Conservation (phyloP, 1,140 invertebrate species). For the Zeugodacus cucurbitae region DNA sequence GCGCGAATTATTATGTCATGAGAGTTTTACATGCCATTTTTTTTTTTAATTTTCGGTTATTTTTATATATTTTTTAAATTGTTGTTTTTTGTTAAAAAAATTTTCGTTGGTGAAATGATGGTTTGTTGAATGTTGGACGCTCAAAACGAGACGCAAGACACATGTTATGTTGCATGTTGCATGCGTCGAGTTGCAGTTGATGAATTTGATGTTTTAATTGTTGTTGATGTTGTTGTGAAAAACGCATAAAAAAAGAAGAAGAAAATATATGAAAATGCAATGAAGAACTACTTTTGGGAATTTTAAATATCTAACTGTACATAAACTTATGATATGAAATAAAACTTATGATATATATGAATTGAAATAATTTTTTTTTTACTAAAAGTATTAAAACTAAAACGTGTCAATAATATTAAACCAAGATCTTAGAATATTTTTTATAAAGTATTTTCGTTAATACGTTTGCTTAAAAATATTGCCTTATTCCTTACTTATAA, state of each 20-base stretch:
- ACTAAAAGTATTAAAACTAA: too few relatives aligned
- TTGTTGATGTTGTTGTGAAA: background rate
- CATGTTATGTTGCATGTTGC: background rate
- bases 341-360: too few relatives aligned
- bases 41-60: background rate
- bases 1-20: too few relatives aligned
- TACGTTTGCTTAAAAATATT: too few relatives aligned
- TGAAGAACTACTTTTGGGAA: background rate
- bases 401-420: too few relatives aligned
- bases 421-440: too few relatives aligned
- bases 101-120: background rate
- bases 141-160: background rate
- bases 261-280: background rate
- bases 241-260: background rate
- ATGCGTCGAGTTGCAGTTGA: background rate
- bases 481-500: too few relatives aligned
- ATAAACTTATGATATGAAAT: too few relatives aligned
- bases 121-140: background rate
- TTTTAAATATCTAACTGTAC: background rate
- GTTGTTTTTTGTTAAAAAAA: background rate
- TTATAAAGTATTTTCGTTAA: too few relatives aligned
- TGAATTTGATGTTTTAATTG: too few relatives aligned
- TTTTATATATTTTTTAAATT: background rate
- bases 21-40: background rate
- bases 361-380: too few relatives aligned